Evolutionary conservation across 2,113 vertebrate species (phyloP).

Genomic region (Clarias magur): DNA sequence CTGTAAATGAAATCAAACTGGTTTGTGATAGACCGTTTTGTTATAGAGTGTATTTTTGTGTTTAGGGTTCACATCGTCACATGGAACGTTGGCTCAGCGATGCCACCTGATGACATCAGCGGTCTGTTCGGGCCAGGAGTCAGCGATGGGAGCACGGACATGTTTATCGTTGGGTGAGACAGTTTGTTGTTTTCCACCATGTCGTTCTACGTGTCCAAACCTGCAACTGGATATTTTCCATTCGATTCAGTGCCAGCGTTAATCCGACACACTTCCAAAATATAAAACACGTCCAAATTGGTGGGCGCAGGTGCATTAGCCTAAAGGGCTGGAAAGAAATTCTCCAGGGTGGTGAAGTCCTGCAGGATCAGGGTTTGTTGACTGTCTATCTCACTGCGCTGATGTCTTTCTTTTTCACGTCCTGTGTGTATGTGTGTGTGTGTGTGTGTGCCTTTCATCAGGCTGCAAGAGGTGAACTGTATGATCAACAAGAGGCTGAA

Average conservation of each 20-base stretch:
- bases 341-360: background rate
- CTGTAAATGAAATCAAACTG: too few relatives aligned
- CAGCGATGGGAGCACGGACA: slow-evolving; percentile 78
- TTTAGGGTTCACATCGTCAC: slow-evolving; percentile 90
- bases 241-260: slow-evolving; percentile 32
- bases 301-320: slow-evolving; percentile 35
- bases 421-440: slow-evolving; percentile 24
- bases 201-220: slow-evolving; percentile 51
- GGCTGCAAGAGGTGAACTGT: slow-evolving; percentile 96
- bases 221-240: slow-evolving; percentile 10
- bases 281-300: background rate
- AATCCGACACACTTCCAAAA: background rate
- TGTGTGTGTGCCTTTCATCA: slow-evolving; percentile 54
- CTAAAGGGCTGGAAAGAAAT: slow-evolving; percentile 18
- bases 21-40: background rate
- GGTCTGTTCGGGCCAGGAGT: slow-evolving; percentile 86
- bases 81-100: slow-evolving; percentile 95
- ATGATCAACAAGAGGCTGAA: slow-evolving; percentile 96
- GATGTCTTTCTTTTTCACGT: background rate
- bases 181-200: background rate
- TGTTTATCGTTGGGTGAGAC: slow-evolving; percentile 95
- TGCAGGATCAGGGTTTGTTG: slow-evolving; percentile 1
- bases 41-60: background rate
- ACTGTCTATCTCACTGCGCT: background rate
- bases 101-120: slow-evolving; percentile 89